phyloP scores from a whole-genome alignment of 53 echinoderm and acorn worm species.

The Zoroaster sp. region DNA sequence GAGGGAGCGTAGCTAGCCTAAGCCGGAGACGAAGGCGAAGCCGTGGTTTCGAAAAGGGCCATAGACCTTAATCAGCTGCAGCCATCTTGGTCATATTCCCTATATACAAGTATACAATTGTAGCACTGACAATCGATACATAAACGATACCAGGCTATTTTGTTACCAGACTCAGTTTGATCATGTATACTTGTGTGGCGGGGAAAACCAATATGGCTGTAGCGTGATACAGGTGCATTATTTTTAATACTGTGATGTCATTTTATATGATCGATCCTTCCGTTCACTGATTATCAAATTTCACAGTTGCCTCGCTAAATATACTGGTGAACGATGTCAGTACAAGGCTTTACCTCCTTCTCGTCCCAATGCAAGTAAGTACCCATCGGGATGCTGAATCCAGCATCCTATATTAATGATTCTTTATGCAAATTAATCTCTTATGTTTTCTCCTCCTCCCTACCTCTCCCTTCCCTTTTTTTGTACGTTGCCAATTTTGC shows the following conservation, averaged over 20 bases:
- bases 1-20: background rate
- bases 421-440: constrained; percentile 47
- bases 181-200: too few relatives aligned
- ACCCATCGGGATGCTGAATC: constrained; percentile 1
- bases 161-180: too few relatives aligned
- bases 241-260: too few relatives aligned
- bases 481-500: constrained; percentile 41
- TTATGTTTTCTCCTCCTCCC: constrained; percentile 46
- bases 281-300: constrained; percentile 11
- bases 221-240: too few relatives aligned
- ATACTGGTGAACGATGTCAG: constrained; percentile 61
- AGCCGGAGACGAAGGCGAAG: background rate
- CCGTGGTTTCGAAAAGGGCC: background rate
- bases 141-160: too few relatives aligned
- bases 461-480: background rate
- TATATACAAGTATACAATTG: too few relatives aligned
- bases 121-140: too few relatives aligned
- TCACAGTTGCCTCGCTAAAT: constrained; percentile 47
- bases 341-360: constrained; percentile 33
- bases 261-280: background rate
- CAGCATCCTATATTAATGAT: background rate
- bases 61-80: background rate
- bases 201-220: too few relatives aligned
- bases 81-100: too few relatives aligned
- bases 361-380: constrained; percentile 29